A percentile compares a stretch with the other conserved stretches of the same genome.
phyloP scores from a whole-genome alignment of 1,140 invertebrate species.

The Drosophila littoralis region DNA sequence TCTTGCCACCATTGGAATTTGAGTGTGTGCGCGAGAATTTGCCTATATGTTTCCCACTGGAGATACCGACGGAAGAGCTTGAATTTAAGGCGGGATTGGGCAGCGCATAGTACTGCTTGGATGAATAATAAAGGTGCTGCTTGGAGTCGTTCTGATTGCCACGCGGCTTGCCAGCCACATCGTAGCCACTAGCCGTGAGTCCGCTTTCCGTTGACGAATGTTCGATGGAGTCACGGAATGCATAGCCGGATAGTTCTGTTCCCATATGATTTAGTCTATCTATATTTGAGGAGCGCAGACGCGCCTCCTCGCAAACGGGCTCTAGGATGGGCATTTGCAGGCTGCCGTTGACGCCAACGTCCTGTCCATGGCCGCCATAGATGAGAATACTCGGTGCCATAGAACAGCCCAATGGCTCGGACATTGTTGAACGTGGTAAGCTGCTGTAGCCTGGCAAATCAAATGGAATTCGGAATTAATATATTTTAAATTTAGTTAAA shows the following conservation, averaged over 20 bases:
- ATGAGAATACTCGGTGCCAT: slow-evolving; percentile 85
- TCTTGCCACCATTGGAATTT: slow-evolving; percentile 60
- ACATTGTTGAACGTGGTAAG: slow-evolving; percentile 92
- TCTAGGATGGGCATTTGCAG: slow-evolving; percentile 84
- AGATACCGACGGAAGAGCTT: slow-evolving; percentile 39
- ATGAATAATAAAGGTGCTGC: slow-evolving; percentile 49
- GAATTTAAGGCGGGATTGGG: slow-evolving; percentile 60
- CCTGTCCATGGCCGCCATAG: slow-evolving; percentile 46
- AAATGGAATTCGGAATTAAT: slow-evolving; percentile 14
- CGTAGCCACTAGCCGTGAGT: slow-evolving; percentile 85
- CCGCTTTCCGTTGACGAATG: slow-evolving; percentile 87
- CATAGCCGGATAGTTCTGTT: slow-evolving; percentile 85
- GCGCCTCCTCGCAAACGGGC: slow-evolving; percentile 87
- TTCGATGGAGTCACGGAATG: slow-evolving; percentile 90
- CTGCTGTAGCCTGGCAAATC: slow-evolving; percentile 89
- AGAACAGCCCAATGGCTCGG: slow-evolving; percentile 86
- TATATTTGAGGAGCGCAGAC: slow-evolving; percentile 65
- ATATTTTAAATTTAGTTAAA: not conserved
- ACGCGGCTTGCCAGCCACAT: slow-evolving; percentile 69
- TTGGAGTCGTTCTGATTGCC: slow-evolving; percentile 84
- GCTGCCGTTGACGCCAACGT: slow-evolving; percentile 46
- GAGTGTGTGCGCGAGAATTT: slow-evolving; percentile 42
- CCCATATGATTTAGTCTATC: slow-evolving; percentile 57
- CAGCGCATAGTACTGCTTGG: slow-evolving; percentile 80
- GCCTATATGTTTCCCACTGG: slow-evolving; percentile 42